Evolutionary conservation across 1,140 invertebrate genomes (phyloP).

Genomic region (Anastatus disparis): DNA sequence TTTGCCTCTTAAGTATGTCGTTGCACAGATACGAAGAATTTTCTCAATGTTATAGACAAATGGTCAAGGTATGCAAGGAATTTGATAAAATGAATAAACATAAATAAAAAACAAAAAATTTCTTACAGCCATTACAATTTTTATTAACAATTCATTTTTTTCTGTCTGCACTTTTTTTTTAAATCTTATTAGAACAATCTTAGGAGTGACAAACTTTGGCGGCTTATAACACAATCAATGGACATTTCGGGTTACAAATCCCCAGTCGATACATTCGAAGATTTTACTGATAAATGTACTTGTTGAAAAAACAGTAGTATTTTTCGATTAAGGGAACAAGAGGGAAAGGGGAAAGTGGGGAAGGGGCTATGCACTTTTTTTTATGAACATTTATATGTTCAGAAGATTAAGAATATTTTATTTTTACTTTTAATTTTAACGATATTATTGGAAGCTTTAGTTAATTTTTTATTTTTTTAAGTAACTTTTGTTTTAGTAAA

Average conservation of each 20-base stretch:
- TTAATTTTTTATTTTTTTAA: too few relatives aligned
- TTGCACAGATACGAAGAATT: conserved; percentile 52
- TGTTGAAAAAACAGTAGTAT: too few relatives aligned
- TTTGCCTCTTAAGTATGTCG: conserved; percentile 58
- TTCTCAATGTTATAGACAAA: conserved; percentile 52
- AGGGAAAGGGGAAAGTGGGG: too few relatives aligned
- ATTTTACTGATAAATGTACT: conserved; percentile 12
- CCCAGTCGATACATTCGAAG: conserved; percentile 21
- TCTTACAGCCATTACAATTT: conserved; percentile 37
- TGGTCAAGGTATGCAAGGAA: conserved; percentile 46
- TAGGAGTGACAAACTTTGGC: conserved; percentile 53
- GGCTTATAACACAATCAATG: conserved; percentile 50
- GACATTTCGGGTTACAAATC: conserved; percentile 45
- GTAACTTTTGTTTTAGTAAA: too few relatives aligned
- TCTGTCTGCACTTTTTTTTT: conserved; percentile 38
- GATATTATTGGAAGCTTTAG: too few relatives aligned
- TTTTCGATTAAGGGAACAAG: too few relatives aligned
- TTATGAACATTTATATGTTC: too few relatives aligned
- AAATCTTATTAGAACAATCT: conserved; percentile 51
- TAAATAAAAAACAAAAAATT: conserved; percentile 17
- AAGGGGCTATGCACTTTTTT: too few relatives aligned
- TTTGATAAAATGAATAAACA: too few relatives aligned
- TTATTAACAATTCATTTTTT: conserved; percentile 47
- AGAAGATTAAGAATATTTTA: too few relatives aligned
- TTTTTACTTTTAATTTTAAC: too few relatives aligned